A percentile compares a stretch with the other conserved stretches of the same genome.
phyloP scores from a whole-genome alignment of 2,797 vertebrate species.

The Pseudochirops cupreus region DNA sequence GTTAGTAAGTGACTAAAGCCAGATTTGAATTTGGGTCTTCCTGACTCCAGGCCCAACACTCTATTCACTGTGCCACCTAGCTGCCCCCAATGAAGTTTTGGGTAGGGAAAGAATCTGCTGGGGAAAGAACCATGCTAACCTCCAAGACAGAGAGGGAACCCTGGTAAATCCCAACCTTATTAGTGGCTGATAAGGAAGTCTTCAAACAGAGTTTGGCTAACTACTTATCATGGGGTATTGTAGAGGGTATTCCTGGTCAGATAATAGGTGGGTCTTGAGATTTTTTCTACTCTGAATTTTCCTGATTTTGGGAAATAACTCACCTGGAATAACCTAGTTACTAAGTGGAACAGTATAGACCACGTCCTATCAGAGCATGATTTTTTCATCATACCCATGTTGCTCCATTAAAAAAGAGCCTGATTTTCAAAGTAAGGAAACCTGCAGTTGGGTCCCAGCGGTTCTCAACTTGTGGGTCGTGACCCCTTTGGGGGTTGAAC shows the following conservation, averaged over 20 bases:
- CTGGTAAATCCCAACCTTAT: not conserved
- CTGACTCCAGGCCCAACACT: not conserved
- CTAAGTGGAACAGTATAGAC: not conserved
- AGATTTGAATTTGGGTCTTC: not conserved
- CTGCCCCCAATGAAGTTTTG: not conserved
- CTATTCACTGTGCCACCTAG: not conserved
- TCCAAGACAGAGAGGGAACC: not conserved
- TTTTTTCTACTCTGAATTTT: not conserved
- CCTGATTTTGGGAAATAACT: conserved; percentile 4
- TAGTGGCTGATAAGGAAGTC: not conserved
- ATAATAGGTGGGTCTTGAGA: not conserved
- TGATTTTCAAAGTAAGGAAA: not conserved
- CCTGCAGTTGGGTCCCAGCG: not conserved
- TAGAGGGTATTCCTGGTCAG: not conserved
- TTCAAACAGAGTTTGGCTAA: not conserved
- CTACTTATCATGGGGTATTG: not conserved
- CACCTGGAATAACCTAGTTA: conserved; percentile 33
- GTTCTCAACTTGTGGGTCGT: too few species aligned
- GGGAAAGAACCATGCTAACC: not conserved
- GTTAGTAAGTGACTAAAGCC: not conserved
- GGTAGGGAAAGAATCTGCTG: not conserved
- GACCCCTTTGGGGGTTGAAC: too few species aligned
- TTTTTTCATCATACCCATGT: not conserved
- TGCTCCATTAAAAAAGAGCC: not conserved
- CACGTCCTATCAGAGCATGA: not conserved